Evolutionary conservation across 2,888 invertebrate species (phyloP).

Genomic region (Caenorhabditis afra): DNA sequence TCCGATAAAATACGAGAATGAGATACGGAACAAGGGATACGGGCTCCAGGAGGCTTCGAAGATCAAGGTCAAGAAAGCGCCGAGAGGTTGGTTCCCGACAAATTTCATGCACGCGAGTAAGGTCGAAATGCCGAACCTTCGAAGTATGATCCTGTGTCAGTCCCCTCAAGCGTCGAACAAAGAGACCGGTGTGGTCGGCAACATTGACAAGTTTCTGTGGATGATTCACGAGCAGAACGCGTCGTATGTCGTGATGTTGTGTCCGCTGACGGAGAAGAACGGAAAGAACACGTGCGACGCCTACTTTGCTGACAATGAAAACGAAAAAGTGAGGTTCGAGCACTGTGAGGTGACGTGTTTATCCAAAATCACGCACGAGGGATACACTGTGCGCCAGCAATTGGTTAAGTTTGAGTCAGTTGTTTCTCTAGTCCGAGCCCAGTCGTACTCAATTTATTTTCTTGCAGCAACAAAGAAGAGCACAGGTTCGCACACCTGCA

Average conservation of each 20-base stretch:
- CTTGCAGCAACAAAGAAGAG: neutral
- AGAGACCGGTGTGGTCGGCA: neutral
- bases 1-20: no score
- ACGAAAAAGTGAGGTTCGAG: neutral
- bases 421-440: neutral
- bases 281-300: neutral
- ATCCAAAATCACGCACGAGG: no score
- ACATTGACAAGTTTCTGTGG: slow-evolving; percentile 3
- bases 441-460: neutral
- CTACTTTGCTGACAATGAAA: neutral
- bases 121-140: no score
- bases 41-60: no score
- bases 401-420: neutral
- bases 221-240: neutral
- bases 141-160: neutral
- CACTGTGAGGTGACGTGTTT: no score
- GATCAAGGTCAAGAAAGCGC: no score
- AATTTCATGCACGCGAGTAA: neutral
- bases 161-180: neutral
- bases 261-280: neutral
- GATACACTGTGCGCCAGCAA: no score
- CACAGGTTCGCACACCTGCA: neutral
- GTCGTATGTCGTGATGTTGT: neutral
- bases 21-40: no score
- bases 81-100: neutral